Evolutionary conservation across 1,140 invertebrate species (phyloP).

Genomic region (Himalopsyche phryganea): DNA sequence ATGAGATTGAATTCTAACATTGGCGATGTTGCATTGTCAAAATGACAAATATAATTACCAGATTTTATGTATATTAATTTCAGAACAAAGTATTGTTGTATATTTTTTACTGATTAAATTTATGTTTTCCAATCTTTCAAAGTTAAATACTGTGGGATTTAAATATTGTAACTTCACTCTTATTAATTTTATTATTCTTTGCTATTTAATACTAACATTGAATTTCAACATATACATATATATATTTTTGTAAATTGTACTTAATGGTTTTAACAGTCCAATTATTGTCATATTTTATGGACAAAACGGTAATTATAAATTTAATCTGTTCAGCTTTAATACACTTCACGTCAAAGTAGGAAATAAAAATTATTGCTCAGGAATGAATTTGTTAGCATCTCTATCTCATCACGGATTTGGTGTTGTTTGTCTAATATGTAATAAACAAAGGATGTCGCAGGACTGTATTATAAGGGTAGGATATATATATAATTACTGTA

Average conservation of each 20-base stretch:
- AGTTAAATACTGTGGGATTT: too few species aligned
- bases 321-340: conserved; percentile 30
- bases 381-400: conserved; percentile 1
- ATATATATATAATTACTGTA: conserved; percentile 10
- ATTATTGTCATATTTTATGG: conserved; percentile 13
- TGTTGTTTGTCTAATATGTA: conserved; percentile 12
- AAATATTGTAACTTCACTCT: too few species aligned
- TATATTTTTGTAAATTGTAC: conserved; percentile 33
- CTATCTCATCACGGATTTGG: conserved; percentile 1
- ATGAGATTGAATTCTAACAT: too few species aligned
- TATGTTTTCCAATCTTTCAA: too few species aligned
- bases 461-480: conserved; percentile 16
- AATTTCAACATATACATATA: conserved; percentile 3
- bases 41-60: too few species aligned
- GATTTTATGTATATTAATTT: too few species aligned
- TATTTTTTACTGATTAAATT: too few species aligned
- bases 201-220: too few species aligned
- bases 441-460: neutral
- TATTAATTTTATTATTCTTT: too few species aligned
- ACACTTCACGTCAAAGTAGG: conserved; percentile 5
- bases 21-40: too few species aligned
- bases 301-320: conserved; percentile 25
- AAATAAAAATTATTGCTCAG: conserved; percentile 21
- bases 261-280: conserved; percentile 19
- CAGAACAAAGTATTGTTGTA: too few species aligned